Conservation (phyloP, 2,888 invertebrate genomes). For the Spodoptera littoralis region DNA sequence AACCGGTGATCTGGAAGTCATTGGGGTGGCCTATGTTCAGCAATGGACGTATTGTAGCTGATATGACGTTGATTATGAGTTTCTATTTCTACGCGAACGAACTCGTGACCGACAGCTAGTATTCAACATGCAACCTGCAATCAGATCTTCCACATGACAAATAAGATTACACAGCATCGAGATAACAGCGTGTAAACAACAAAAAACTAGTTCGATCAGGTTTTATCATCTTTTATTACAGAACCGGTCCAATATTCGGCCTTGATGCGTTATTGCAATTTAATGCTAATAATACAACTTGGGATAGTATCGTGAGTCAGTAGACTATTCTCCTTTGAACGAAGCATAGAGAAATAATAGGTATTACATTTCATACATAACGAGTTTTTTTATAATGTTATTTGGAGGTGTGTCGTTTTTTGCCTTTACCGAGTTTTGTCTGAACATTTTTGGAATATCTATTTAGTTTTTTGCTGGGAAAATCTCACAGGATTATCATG, state of each 20-base stretch:
- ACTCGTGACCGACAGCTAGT: too few species aligned
- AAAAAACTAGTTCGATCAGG: conserved; percentile 20
- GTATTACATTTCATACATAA: conserved; percentile 1
- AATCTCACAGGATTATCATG: too few species aligned
- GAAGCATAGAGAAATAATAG: background rate
- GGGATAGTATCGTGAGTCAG: conserved; percentile 33
- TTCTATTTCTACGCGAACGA: too few species aligned
- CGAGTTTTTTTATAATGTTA: conserved; percentile 19
- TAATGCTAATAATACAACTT: conserved; percentile 37
- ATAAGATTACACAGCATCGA: background rate
- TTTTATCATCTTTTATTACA: conserved; percentile 23
- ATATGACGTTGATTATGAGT: too few species aligned
- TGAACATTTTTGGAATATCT: too few species aligned
- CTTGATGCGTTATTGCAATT: conserved; percentile 46
- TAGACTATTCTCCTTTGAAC: conserved; percentile 2
- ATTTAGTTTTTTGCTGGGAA: too few species aligned
- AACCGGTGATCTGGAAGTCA: too few species aligned
- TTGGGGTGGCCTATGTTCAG: too few species aligned
- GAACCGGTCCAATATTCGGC: conserved; percentile 51
- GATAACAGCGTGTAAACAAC: conserved; percentile 10
- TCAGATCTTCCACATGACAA: too few species aligned
- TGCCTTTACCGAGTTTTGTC: too few species aligned
- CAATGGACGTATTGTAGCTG: too few species aligned
- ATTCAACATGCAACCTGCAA: too few species aligned
- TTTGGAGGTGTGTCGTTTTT: conserved; percentile 2